Conservation (phyloP, 1,140 invertebrate genomes). For the Prorops nasuta region DNA sequence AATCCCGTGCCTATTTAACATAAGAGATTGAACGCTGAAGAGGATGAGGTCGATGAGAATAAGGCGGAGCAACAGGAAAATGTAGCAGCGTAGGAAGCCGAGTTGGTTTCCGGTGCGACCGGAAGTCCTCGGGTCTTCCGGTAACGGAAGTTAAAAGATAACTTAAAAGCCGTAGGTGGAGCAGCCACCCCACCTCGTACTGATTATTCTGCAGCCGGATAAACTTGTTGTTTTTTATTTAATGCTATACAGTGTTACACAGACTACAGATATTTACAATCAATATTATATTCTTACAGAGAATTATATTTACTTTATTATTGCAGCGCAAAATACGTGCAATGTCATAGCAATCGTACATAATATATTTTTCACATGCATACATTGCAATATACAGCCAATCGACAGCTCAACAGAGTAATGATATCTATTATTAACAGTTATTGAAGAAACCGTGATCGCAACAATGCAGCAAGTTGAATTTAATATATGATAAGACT, state of each 20-base stretch:
- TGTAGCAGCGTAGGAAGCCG: too few species aligned
- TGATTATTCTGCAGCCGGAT: constrained; percentile 54
- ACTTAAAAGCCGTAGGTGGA: constrained; percentile 52
- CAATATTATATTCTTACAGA: constrained; percentile 60
- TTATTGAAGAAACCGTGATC: constrained; percentile 54
- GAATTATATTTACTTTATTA: constrained; percentile 59
- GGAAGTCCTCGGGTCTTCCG: too few species aligned
- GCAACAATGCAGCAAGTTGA: constrained; percentile 53
- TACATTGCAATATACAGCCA: constrained; percentile 55
- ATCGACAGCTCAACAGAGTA: constrained; percentile 55
- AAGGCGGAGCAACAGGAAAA: too few species aligned
- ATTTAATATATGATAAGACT: constrained; percentile 45
- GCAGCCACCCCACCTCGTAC: constrained; percentile 58
- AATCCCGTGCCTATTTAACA: constrained; percentile 42
- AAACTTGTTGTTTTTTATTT: constrained; percentile 59
- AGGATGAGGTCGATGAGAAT: constrained; percentile 17
- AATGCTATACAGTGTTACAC: constrained; percentile 60
- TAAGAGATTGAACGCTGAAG: constrained; percentile 25
- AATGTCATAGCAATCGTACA: constrained; percentile 50
- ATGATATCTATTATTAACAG: constrained; percentile 56
- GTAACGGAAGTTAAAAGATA: background rate
- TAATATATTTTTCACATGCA: constrained; percentile 56
- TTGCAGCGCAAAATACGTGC: constrained; percentile 54
- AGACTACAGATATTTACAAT: constrained; percentile 60
- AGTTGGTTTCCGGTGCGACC: too few species aligned